Base-by-base conservation (phyloP, 2,888 invertebrate species). In the Hemicrepidius hirtus region DNA sequence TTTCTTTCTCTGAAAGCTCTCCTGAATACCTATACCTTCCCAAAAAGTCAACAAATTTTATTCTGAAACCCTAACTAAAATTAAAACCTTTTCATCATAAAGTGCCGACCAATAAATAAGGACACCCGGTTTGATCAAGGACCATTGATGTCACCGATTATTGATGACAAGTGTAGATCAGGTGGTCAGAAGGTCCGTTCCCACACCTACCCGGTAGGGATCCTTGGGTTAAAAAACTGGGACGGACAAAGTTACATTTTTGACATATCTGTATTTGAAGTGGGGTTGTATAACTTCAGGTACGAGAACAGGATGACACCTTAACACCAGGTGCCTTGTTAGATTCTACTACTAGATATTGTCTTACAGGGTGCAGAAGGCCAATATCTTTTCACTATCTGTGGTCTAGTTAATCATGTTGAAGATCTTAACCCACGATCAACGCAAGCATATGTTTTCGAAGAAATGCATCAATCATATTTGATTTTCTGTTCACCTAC, bases 151-250 rank as follows among this genome's bases (percentile, higher is more conserved):
- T 85, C 85, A 84, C 81, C 78, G 79, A 81, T 85, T 84, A 85
- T 85, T 85, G 84, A 85, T 85, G 85, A 84, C 83, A 84, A 84
- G 84, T 84, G 79, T 79, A 80, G 84, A 83, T 84, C 85, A 84
- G 83, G 80, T 81, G 79, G 78, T 69, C 64, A 74, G 59, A 50
- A 49, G 69, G 62, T 67, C 65, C 49, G 75, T 83, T 84, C 84
- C 84, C 84, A 84, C 84, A 84, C 84, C 84, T 83, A 83, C 84
- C 78, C 81, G 78, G 80, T 80, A 65, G 77, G 76, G 65, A 64
- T 68, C 72, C 71, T 57, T 65, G 28, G n/a, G 24, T 21, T 59
- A 71, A 71, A 71, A 64, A 64, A 71, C 28, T 65, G 60, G 57
- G 35, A 64, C 62, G 64, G 21, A 12, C 73, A 71, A 77, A 76